phyloP scores from a whole-genome alignment of 2,113 vertebrate species.

The Pluvianellus socialis region DNA sequence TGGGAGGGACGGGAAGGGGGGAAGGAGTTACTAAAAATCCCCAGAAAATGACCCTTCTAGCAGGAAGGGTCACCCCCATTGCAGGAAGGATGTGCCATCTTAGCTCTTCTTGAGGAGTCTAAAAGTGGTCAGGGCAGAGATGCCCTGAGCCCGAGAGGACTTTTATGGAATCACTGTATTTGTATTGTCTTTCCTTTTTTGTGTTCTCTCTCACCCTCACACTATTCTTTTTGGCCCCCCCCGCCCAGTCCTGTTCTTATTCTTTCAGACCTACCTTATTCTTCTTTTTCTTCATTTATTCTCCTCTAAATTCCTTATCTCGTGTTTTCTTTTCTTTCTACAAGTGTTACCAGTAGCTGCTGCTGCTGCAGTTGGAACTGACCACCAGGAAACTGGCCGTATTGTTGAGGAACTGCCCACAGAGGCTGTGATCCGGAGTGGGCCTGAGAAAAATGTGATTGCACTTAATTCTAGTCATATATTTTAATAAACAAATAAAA shows the following conservation, averaged over 20 bases:
- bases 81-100: neutral
- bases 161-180: neutral
- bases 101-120: neutral
- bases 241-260: fast-evolving
- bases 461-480: neutral
- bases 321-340: neutral
- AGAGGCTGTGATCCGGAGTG: neutral
- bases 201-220: neutral
- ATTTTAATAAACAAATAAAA: neutral
- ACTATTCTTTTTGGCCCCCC: neutral
- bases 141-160: neutral
- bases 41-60: neutral
- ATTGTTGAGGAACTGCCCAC: neutral
- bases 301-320: neutral
- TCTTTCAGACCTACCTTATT: neutral
- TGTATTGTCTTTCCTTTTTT: neutral
- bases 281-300: neutral
- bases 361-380: neutral
- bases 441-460: neutral
- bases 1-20: too few species aligned
- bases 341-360: neutral
- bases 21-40: neutral
- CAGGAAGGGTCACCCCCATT: neutral
- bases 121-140: neutral
- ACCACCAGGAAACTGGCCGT: neutral